These are phyloP conservation scores for Amyelois transitella DNA, from an alignment of 1,140 invertebrate species.

Conservation along the genomic window DNA sequence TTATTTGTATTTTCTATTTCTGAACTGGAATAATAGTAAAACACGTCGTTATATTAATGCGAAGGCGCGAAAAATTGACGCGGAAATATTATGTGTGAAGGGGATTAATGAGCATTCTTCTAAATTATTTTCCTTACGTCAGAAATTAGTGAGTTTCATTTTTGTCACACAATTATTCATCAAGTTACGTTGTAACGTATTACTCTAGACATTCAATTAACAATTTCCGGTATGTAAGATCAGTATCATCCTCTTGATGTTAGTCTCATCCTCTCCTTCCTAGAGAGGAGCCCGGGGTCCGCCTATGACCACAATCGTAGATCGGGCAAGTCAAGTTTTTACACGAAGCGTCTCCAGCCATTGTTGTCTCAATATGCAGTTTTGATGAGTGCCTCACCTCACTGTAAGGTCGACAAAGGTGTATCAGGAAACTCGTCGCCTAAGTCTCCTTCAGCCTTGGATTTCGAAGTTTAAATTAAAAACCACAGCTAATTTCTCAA, in stretches of 20 bases:
- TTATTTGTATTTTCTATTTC: slow-evolving; percentile 48
- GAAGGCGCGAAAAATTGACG: slow-evolving; percentile 26
- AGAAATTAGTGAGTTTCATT: neutral
- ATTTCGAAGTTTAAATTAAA: too few species aligned
- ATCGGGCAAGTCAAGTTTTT: too few species aligned
- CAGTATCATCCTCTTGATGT: neutral
- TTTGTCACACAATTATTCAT: neutral
- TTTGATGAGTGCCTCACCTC: too few species aligned
- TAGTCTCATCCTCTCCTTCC: too few species aligned
- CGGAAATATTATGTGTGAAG: slow-evolving; percentile 22
- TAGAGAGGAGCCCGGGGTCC: too few species aligned
- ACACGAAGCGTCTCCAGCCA: too few species aligned
- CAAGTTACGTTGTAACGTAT: neutral
- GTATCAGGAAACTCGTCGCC: too few species aligned
- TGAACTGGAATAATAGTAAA: slow-evolving; percentile 31
- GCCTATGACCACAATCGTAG: too few species aligned
- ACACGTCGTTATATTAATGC: slow-evolving; percentile 44
- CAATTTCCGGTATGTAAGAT: neutral
- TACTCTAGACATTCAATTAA: neutral
- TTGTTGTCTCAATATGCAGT: too few species aligned
- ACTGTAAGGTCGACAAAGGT: too few species aligned
- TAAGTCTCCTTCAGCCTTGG: too few species aligned
- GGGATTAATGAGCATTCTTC: slow-evolving; percentile 23
- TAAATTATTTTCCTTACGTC: neutral
- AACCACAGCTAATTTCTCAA: too few species aligned